These are phyloP conservation scores for Rhodinocichla rosea DNA, from an alignment of 2,113 vertebrate species.

Conservation along the genomic window DNA sequence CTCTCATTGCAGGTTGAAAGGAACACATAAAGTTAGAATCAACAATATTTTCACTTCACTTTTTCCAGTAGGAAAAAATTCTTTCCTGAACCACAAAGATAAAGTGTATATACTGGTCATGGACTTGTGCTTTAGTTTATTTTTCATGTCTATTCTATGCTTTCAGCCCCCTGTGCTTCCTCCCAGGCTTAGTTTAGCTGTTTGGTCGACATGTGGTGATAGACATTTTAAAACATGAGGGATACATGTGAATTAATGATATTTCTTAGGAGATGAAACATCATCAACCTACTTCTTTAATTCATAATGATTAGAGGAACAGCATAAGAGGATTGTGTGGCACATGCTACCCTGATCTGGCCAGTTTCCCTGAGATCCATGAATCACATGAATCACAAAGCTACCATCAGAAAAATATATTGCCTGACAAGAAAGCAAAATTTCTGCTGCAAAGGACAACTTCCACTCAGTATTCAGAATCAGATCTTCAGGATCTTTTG, in stretches of 20 bases:
- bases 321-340: neutral
- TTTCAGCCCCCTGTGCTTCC: neutral
- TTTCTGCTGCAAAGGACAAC: neutral
- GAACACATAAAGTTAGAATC: neutral
- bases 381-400: neutral
- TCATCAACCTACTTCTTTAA: neutral
- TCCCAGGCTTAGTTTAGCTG: neutral
- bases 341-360: neutral
- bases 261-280: neutral
- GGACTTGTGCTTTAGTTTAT: neutral
- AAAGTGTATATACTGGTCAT: neutral
- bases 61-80: neutral
- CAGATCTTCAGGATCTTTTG: neutral
- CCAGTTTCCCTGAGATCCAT: neutral
- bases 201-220: neutral
- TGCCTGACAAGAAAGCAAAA: neutral
- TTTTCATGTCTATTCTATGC: neutral
- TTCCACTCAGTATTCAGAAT: neutral
- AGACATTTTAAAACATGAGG: neutral
- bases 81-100: neutral
- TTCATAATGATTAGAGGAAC: neutral
- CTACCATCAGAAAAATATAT: neutral
- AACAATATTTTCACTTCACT: neutral
- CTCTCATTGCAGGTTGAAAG: neutral
- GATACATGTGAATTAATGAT: neutral